These are phyloP conservation scores for Dendrocincla fuliginosa DNA, from an alignment of 2,797 vertebrate species.

Conservation along the genomic window DNA sequence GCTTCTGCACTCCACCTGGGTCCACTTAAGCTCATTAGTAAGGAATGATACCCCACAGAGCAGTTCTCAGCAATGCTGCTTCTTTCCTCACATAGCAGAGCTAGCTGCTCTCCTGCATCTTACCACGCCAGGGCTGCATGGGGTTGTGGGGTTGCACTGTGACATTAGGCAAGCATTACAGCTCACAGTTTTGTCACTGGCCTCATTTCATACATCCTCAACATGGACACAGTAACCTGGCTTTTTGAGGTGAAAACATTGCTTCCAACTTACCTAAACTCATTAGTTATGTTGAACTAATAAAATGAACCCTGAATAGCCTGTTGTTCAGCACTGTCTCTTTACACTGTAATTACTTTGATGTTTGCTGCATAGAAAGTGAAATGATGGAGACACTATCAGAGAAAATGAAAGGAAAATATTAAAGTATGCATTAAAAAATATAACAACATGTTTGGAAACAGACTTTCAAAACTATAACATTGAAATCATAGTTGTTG, in stretches of 20 bases:
- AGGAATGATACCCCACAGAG: background rate
- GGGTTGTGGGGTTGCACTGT: background rate
- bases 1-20: background rate
- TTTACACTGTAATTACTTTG: conserved; percentile 35
- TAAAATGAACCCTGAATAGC: background rate
- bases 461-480: conserved; percentile 50
- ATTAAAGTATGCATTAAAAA: conserved; percentile 9
- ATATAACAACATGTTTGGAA: conserved; percentile 27
- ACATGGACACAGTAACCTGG: background rate
- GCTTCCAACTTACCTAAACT: background rate
- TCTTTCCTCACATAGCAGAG: background rate
- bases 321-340: conserved; percentile 15
- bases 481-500: background rate
- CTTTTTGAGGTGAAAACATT: background rate
- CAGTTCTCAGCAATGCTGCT: background rate
- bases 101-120: background rate
- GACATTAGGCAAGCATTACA: background rate
- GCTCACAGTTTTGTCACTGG: background rate
- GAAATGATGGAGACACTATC: conserved; percentile 18
- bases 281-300: background rate
- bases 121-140: fast-evolving
- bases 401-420: conserved; percentile 19
- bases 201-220: background rate
- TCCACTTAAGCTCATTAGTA: background rate
- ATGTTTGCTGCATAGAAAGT: conserved; percentile 19